These are phyloP conservation scores for Amyelois transitella DNA, from an alignment of 1,140 invertebrate species.

Conservation along the genomic window DNA sequence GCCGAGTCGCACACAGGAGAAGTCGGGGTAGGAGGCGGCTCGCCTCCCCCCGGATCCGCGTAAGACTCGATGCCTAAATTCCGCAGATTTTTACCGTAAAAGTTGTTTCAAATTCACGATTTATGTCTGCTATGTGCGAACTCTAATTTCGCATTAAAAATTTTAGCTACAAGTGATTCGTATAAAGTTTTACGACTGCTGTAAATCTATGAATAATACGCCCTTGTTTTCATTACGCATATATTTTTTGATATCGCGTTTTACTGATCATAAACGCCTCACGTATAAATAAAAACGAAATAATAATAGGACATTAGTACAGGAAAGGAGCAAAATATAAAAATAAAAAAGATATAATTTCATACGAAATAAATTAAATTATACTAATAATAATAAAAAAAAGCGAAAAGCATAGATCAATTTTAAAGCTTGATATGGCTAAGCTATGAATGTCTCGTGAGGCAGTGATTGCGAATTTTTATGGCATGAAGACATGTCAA, in stretches of 20 bases:
- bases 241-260: constrained; percentile 15
- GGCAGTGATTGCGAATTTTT: constrained; percentile 69
- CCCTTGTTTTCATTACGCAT: background rate
- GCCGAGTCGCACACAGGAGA: constrained; percentile 69
- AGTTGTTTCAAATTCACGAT: background rate
- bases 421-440: constrained; percentile 60
- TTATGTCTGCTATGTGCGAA: background rate
- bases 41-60: constrained; percentile 61
- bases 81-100: constrained; percentile 25
- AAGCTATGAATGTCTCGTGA: constrained; percentile 72
- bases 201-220: constrained; percentile 29
- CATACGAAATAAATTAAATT: constrained; percentile 24
- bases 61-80: constrained; percentile 62
- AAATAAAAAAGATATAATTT: constrained; percentile 35
- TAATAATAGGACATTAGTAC: constrained; percentile 39
- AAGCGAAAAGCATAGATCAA: constrained; percentile 68
- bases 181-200: constrained; percentile 22
- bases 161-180: background rate
- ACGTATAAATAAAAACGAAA: constrained; percentile 26
- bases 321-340: constrained; percentile 47
- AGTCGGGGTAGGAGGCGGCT: constrained; percentile 59
- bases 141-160: background rate
- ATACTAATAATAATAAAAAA: constrained; percentile 51
- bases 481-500: constrained; percentile 28
- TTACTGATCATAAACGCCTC: constrained; percentile 28